Base-by-base conservation (phyloP, 2,113 vertebrate species). In the Anolis sagrei region DNA sequence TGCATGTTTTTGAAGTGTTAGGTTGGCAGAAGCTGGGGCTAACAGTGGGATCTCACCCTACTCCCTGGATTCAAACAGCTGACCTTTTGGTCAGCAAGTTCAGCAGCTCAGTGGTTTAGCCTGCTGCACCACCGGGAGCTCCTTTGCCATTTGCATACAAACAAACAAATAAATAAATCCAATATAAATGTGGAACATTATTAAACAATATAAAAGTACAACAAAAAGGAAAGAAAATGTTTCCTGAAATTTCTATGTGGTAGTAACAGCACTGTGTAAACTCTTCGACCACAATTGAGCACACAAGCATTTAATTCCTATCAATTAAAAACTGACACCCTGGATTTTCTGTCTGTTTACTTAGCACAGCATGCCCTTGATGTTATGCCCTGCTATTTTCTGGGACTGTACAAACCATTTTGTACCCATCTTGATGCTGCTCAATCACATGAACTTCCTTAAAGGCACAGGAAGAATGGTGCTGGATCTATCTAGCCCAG, bases 211-310 rank as follows among this genome's bases (percentile, higher is more conserved):
- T 44, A 44, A 44, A 44, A 44, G 39, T 44, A 44, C 39, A 4
- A 44, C 76, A 78, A 72, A 86, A 85, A 88, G 25, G 1, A 7
- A 81, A 86, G 75, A 79, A 58, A 29, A 83, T 13, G 32, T 58
- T 64, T 62, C 77, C 62, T 11, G 64, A 69, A 75, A 92, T 23
- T 18, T 19, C 66, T 7, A 72, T 44, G n/a, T 76, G 79, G 25
- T 34, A 69, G 76, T 84, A 86, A 58, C n/a, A 29, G 72, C 88
- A 79, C 86, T 90, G 69, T 79, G 86, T 13, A 87, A 93, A 84
- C 44, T 82, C 79, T 48, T 44, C 64, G 81, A 86, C 36, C 44
- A 70, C 25, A 88, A 10, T 27, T 75, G 85, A 90, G 84, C 77
- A 90, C 73, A 76, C 34, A 82, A 72, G 34, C n/a, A 14, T 66